Percentiles rank a stretch among this genome's conserved stretches.
Conservation (phyloP, 2,113 vertebrate genomes). For the Chaetura pelagica region DNA sequence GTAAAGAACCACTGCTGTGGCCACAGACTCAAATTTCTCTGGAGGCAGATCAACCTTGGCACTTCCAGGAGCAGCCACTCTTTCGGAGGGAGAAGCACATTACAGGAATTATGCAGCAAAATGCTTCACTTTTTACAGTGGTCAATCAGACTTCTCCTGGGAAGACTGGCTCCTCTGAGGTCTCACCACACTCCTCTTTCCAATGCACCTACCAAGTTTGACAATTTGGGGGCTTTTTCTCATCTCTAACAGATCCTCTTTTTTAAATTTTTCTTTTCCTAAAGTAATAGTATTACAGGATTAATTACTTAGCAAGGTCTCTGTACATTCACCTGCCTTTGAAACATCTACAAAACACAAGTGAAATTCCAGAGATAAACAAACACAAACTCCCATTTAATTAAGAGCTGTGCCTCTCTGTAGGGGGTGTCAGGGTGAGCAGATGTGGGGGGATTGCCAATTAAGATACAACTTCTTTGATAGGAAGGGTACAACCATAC, state of each 20-base stretch:
- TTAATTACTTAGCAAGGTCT: constrained; percentile 38
- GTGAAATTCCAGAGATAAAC: constrained; percentile 69
- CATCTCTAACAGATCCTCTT: background rate
- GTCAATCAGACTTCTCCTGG: background rate
- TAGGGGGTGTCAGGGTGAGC: background rate
- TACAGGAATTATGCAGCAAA: background rate
- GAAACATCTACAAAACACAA: constrained; percentile 54
- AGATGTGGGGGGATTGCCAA: constrained; percentile 68
- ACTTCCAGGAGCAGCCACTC: background rate
- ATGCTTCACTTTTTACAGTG: background rate
- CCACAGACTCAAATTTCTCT: background rate
- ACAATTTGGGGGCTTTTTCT: background rate
- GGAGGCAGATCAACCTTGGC: background rate
- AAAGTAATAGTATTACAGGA: background rate
- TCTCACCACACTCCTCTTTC: background rate
- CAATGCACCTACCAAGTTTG: background rate
- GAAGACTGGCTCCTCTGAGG: background rate
- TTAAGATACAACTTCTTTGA: constrained; percentile 72
- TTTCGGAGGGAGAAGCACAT: background rate
- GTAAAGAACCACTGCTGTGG: background rate
- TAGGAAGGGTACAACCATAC: constrained; percentile 54
- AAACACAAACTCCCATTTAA: constrained; percentile 67
- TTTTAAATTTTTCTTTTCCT: background rate
- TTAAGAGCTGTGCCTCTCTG: constrained; percentile 58
- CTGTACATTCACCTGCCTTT: constrained; percentile 6